Evolutionary conservation across 2,888 invertebrate genomes (phyloP).

Genomic region (Rotaria macrura): DNA sequence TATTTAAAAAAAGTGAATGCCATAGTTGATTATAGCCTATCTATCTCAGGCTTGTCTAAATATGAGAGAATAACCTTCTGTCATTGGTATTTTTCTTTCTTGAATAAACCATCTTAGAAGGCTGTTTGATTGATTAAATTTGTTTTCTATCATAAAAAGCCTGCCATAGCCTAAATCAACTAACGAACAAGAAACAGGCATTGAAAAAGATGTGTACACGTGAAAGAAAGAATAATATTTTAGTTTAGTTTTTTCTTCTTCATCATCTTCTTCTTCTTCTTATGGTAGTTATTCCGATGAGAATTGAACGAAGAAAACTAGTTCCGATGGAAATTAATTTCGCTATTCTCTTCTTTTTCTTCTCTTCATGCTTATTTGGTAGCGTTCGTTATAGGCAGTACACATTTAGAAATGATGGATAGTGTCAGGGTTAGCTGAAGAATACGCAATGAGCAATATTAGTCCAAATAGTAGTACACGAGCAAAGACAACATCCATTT

Average conservation of each 20-base stretch:
- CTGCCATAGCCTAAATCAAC: neutral
- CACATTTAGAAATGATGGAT: too few species aligned
- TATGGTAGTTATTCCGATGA: neutral
- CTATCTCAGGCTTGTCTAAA: neutral
- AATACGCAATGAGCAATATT: neutral
- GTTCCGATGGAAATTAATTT: neutral
- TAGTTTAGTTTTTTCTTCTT: neutral
- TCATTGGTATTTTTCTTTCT: neutral
- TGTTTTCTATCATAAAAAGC: neutral
- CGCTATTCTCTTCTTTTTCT: neutral
- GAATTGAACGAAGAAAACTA: neutral
- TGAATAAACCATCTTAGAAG: neutral
- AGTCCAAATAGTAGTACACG: neutral
- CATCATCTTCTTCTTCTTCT: too few species aligned
- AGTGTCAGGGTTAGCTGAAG: neutral
- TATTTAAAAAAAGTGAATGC: too few species aligned
- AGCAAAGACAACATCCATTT: neutral
- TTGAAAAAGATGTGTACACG: neutral
- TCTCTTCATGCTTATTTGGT: neutral
- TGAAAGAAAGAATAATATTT: neutral
- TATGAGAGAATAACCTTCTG: neutral
- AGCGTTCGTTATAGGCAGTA: too few species aligned
- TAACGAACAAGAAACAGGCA: neutral
- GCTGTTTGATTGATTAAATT: neutral
- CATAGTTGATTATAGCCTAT: neutral